Conservation (phyloP, 2,113 vertebrate species). For the Tichodroma muraria region DNA sequence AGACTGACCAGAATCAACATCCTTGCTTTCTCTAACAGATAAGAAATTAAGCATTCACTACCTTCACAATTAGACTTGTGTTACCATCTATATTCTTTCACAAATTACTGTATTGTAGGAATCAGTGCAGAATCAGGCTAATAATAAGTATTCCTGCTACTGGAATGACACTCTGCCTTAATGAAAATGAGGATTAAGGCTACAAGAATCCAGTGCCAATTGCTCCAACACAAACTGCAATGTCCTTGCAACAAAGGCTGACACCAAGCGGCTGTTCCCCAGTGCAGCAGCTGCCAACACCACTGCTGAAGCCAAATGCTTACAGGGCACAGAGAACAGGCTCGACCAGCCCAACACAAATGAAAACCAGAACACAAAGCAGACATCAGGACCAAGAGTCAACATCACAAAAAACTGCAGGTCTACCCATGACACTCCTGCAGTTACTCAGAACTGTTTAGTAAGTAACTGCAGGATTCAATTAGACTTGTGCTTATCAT, state of each 20-base stretch:
- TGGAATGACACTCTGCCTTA: not conserved
- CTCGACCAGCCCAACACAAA: not conserved
- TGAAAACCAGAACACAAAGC: not conserved
- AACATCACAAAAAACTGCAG: not conserved
- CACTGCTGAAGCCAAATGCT: not conserved
- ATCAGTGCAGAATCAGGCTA: not conserved
- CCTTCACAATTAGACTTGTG: not conserved
- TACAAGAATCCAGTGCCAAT: not conserved
- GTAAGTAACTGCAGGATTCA: not conserved
- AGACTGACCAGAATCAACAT: not conserved
- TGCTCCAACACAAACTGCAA: not conserved
- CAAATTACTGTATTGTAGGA: not conserved
- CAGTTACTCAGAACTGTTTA: not conserved
- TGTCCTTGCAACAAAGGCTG: constrained; percentile 26
- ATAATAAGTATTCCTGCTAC: not conserved
- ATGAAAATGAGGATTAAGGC: not conserved
- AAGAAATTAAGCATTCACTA: not conserved
- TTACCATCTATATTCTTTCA: not conserved
- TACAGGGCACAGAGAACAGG: not conserved
- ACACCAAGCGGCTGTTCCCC: constrained; percentile 42
- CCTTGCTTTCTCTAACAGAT: not conserved
- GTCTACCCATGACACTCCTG: not conserved
- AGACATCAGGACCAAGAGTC: not conserved
- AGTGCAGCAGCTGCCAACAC: not conserved
- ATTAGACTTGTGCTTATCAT: not conserved